Conservation (phyloP, 2,888 invertebrate genomes). For the Drosophila kambysellisi region DNA sequence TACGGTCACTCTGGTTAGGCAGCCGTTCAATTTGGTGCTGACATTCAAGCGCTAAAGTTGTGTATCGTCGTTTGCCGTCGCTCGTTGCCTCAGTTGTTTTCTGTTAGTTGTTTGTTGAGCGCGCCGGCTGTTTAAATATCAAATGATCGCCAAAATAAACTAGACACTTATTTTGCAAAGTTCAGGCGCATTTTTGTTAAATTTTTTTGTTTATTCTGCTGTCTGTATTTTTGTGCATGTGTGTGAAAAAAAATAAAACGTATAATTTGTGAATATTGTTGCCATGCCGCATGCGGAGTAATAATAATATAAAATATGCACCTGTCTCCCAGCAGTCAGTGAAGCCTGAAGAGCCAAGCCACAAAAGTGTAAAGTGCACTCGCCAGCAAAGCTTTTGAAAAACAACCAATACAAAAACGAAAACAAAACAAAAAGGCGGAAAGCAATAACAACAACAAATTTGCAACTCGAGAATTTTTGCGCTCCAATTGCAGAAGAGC, state of each 20-base stretch:
- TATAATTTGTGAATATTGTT: constrained; percentile 19
- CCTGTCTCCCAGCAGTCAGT: constrained; percentile 54
- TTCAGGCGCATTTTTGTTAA: constrained; percentile 17
- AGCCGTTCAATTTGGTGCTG: constrained; percentile 47
- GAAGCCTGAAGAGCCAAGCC: constrained; percentile 71
- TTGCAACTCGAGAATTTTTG: constrained; percentile 65
- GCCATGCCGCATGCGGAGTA: constrained; percentile 23
- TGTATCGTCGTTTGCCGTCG: neutral
- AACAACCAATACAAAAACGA: constrained; percentile 21
- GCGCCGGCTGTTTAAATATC: constrained; percentile 60
- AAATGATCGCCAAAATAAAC: constrained; percentile 20
- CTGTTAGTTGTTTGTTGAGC: constrained; percentile 6
- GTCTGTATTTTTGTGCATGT: constrained; percentile 1
- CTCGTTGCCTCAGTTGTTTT: neutral
- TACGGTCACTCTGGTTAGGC: constrained; percentile 28
- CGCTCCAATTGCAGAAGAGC: constrained; percentile 65
- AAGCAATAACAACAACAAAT: constrained; percentile 17
- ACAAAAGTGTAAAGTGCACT: constrained; percentile 80
- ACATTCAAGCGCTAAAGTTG: constrained; percentile 24
- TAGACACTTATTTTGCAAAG: constrained; percentile 11
- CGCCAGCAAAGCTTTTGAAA: constrained; percentile 39
- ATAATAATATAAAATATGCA: constrained; percentile 33
- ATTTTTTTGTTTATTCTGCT: neutral
- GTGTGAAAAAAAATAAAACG: constrained; percentile 17
- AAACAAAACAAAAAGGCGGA: constrained; percentile 31